Conservation (phyloP, 23 tunicate genomes). For the Ascidia mentula region DNA sequence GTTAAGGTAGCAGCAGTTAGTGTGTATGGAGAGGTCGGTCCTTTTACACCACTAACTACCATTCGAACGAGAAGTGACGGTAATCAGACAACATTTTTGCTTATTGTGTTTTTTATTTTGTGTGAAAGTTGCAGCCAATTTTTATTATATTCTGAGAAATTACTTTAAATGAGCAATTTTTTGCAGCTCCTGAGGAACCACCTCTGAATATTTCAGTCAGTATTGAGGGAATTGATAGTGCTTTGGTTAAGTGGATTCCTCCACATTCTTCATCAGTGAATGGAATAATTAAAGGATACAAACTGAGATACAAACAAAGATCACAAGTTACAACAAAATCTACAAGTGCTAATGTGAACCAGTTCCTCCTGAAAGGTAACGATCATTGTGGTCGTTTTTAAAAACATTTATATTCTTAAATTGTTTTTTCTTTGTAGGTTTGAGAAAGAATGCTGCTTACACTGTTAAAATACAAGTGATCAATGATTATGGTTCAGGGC, state of each 20-base stretch:
- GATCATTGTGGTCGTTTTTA: background rate
- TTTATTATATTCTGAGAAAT: background rate
- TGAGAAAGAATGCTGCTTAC: background rate
- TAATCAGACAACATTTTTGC: background rate
- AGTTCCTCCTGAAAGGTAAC: conserved; percentile 8
- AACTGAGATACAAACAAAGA: conserved; percentile 24
- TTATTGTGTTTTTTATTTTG: background rate
- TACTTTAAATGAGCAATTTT: background rate
- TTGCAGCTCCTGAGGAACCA: conserved; percentile 32
- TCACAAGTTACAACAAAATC: background rate
- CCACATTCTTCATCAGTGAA: conserved; percentile 25
- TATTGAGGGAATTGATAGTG: conserved; percentile 18
- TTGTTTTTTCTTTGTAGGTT: background rate
- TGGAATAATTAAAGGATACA: conserved; percentile 24
- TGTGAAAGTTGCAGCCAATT: background rate
- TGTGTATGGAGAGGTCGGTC: conserved; percentile 7
- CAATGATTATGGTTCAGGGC: background rate
- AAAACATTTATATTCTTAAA: background rate
- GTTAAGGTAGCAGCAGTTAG: conserved; percentile 32
- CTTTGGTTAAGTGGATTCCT: conserved; percentile 31
- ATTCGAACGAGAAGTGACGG: conserved; percentile 12
- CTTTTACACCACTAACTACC: conserved; percentile 8
- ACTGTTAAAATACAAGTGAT: conserved; percentile 1
- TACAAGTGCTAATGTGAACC: background rate
- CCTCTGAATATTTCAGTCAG: conserved; percentile 28